Evolutionary conservation across 1,140 invertebrate genomes (phyloP).

Genomic region (Papilio glaucus): DNA sequence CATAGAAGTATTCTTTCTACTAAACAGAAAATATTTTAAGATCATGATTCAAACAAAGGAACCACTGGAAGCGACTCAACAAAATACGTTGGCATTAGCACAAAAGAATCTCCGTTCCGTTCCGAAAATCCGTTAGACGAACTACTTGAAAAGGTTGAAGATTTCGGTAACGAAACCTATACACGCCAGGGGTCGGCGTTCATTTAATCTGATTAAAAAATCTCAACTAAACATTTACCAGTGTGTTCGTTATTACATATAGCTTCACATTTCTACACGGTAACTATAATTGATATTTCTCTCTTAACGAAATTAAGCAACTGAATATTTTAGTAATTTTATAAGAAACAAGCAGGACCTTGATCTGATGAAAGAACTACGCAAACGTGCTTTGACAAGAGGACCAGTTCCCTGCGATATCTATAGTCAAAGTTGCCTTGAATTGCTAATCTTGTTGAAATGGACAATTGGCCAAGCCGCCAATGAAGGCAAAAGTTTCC

Average conservation of each 20-base stretch:
- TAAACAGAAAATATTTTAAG: constrained; percentile 49
- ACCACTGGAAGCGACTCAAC: constrained; percentile 44
- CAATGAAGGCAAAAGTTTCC: too few relatives aligned
- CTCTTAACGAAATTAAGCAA: neutral
- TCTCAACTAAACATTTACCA: neutral
- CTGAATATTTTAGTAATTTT: neutral
- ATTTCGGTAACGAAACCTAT: constrained; percentile 46
- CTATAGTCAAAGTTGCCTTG: too few relatives aligned
- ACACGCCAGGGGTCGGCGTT: constrained; percentile 10
- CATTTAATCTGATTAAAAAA: constrained; percentile 24
- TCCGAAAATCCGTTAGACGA: too few relatives aligned
- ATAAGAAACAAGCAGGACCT: too few relatives aligned
- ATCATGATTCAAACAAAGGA: constrained; percentile 52
- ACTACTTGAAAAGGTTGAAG: constrained; percentile 56
- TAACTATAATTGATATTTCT: neutral
- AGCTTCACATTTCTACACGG: neutral
- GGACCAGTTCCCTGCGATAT: too few relatives aligned
- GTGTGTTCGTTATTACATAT: neutral
- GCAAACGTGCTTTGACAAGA: too few relatives aligned
- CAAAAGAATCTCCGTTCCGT: constrained; percentile 57
- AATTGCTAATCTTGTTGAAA: too few relatives aligned
- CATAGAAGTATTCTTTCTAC: constrained; percentile 29
- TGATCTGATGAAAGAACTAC: too few relatives aligned
- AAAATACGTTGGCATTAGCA: constrained; percentile 56
- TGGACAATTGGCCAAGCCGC: too few relatives aligned